These are phyloP conservation scores for Clistopyga incitator DNA, from an alignment of 2,888 invertebrate species.

Conservation along the genomic window DNA sequence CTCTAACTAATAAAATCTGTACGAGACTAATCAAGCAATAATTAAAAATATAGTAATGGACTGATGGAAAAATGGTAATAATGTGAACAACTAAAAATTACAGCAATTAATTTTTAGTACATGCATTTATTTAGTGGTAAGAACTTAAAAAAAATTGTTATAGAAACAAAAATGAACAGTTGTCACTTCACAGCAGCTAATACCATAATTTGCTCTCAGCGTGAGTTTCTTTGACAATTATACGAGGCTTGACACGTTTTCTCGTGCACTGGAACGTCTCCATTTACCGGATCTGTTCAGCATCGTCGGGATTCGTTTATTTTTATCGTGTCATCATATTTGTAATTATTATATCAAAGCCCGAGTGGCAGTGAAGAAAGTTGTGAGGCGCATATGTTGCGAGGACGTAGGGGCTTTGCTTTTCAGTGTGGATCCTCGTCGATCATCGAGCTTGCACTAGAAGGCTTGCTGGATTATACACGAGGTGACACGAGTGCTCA, in stretches of 20 bases:
- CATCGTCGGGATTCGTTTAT: constrained; percentile 33
- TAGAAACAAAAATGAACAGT: no score
- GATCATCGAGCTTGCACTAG: constrained; percentile 42
- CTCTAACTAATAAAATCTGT: no score
- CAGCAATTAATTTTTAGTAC: no score
- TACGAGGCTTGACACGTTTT: background rate
- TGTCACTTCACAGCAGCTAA: no score
- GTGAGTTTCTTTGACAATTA: background rate
- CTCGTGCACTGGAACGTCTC: background rate
- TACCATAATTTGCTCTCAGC: no score
- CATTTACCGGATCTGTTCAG: background rate
- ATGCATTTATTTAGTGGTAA: no score
- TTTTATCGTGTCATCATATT: constrained; percentile 30
- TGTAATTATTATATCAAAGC: constrained; percentile 48
- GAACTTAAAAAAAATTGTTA: no score
- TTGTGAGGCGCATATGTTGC: constrained; percentile 29
- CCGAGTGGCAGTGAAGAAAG: constrained; percentile 14
- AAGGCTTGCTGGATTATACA: constrained; percentile 37
- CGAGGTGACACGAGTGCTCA: constrained; percentile 45
- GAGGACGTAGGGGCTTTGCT: constrained; percentile 22
- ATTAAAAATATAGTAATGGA: no score
- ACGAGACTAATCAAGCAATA: no score
- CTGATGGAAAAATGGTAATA: no score
- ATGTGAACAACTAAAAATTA: no score
- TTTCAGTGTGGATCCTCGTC: constrained; percentile 42